phyloP scores from a whole-genome alignment of 1,140 invertebrate genomes.

The Philopotamus ludificatus region DNA sequence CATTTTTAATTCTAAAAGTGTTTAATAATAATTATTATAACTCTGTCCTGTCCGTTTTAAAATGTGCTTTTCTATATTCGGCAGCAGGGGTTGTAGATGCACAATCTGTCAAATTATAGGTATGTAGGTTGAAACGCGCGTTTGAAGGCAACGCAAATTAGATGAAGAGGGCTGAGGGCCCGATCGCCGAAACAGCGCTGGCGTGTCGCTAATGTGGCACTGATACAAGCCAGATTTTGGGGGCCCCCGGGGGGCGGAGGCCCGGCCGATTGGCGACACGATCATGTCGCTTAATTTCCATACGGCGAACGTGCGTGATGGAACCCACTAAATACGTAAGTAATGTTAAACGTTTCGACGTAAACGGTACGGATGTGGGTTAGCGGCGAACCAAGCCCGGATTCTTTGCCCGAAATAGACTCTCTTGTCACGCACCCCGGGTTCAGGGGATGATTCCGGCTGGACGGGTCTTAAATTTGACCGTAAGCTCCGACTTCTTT shows the following conservation, averaged over 20 bases:
- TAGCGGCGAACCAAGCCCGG: conserved; percentile 27
- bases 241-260: neutral
- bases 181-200: neutral
- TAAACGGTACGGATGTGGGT: conserved; percentile 36
- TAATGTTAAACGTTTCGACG: conserved; percentile 35
- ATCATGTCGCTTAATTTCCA: conserved; percentile 17
- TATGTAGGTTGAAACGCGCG: too few relatives aligned
- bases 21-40: too few relatives aligned
- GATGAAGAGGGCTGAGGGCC: neutral
- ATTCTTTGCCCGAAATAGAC: conserved; percentile 37
- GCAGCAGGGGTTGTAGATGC: too few relatives aligned
- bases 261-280: conserved; percentile 4
- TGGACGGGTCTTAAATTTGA: too few relatives aligned
- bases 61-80: too few relatives aligned
- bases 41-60: too few relatives aligned
- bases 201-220: neutral
- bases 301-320: conserved; percentile 33
- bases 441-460: too few relatives aligned
- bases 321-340: conserved; percentile 40
- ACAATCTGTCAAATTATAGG: too few relatives aligned
- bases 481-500: too few relatives aligned
- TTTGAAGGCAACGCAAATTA: neutral
- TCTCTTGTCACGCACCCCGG: conserved; percentile 32
- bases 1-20: too few relatives aligned
- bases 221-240: conserved; percentile 10